Conservation (phyloP, 2,888 invertebrate species). For the Argyresthia goedartella region DNA sequence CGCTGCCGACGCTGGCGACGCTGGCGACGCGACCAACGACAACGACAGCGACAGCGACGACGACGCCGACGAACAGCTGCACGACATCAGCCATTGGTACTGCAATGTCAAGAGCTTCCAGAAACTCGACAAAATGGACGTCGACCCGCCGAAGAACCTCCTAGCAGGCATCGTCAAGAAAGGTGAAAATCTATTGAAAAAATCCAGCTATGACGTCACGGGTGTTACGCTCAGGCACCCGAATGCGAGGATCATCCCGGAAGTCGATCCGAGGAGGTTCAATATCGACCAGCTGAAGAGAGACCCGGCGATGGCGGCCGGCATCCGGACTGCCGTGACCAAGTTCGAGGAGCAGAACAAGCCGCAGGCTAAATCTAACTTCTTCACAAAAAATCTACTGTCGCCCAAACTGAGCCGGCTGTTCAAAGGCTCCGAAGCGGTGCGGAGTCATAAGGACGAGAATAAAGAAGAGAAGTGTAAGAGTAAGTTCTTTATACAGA, state of each 20-base stretch:
- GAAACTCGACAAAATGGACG: constrained; percentile 22
- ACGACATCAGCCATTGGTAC: constrained; percentile 24
- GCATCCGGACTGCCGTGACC: constrained; percentile 35
- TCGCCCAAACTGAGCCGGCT: constrained; percentile 56
- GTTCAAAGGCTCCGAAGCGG: constrained; percentile 43
- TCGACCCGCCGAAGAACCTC: constrained; percentile 28
- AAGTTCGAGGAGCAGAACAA: constrained; percentile 23
- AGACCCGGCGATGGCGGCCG: constrained; percentile 30
- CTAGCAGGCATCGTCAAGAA: constrained; percentile 19
- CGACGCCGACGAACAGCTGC: constrained; percentile 25
- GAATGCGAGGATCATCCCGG: constrained; percentile 29
- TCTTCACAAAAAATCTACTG: constrained; percentile 49
- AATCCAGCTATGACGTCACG: constrained; percentile 41
- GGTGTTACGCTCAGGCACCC: constrained; percentile 31
- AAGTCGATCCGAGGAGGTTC: constrained; percentile 33
- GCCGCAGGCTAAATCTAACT: constrained; percentile 33
- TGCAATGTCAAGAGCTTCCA: constrained; percentile 24
- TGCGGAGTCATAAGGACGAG: constrained; percentile 20
- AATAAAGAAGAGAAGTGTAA: constrained; percentile 17
- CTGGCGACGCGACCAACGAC: constrained; percentile 31
- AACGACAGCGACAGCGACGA: constrained; percentile 22
- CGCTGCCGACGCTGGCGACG: constrained; percentile 27
- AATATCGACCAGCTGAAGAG: constrained; percentile 39
- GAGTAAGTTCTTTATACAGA: constrained; percentile 57
- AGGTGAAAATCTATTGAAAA: constrained; percentile 20